phyloP scores from a whole-genome alignment of 2,888 invertebrate species.

The Keiferia lycopersicella region DNA sequence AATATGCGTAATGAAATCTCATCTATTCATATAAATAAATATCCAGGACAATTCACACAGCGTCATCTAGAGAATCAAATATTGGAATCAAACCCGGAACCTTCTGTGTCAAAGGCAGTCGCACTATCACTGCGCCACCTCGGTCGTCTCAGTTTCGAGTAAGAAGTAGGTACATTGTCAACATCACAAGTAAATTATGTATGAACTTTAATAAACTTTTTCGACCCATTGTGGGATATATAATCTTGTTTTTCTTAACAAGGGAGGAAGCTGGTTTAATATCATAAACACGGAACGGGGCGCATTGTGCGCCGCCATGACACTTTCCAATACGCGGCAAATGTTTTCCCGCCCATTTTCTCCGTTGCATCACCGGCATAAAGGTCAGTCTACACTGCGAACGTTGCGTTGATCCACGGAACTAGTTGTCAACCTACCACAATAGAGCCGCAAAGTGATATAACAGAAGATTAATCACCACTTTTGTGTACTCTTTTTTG shows the following conservation, averaged over 20 bases:
- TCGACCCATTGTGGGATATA: slow-evolving; percentile 31
- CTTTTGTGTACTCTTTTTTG: background rate
- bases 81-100: no score
- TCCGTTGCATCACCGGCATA: slow-evolving; percentile 39
- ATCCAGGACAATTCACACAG: no score
- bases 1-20: background rate
- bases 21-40: no score
- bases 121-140: no score
- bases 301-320: slow-evolving; percentile 44
- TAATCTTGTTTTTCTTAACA: slow-evolving; percentile 34
- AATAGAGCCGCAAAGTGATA: background rate
- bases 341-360: slow-evolving; percentile 55
- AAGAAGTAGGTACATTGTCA: background rate
- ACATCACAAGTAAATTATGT: background rate
- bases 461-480: slow-evolving; percentile 13
- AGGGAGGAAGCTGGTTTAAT: slow-evolving; percentile 36
- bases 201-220: background rate
- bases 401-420: slow-evolving; percentile 18
- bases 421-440: slow-evolving; percentile 5
- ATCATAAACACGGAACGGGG: slow-evolving; percentile 41
- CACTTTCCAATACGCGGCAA: slow-evolving; percentile 59
- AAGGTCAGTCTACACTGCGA: slow-evolving; percentile 30
- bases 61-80: no score
- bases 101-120: no score
- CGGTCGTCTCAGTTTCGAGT: no score